A percentile compares a stretch with the other conserved stretches of the same genome.
These are phyloP conservation scores for Tenthredo amoena DNA, from an alignment of 2,888 invertebrate species.

Conservation along the genomic window DNA sequence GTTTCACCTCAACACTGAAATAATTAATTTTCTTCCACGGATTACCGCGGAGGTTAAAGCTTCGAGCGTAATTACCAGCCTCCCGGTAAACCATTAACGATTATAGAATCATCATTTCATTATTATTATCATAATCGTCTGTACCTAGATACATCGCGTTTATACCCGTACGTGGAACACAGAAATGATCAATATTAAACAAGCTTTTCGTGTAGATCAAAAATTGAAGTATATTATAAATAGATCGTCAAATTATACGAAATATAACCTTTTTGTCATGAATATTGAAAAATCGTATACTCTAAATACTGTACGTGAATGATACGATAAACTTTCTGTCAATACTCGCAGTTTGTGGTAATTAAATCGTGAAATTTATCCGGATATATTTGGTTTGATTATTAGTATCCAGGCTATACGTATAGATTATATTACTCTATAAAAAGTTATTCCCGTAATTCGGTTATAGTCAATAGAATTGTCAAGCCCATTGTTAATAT, in stretches of 20 bases:
- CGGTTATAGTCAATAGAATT: too few relatives aligned
- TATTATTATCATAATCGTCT: background rate
- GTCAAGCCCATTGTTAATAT: too few relatives aligned
- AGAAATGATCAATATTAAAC: background rate
- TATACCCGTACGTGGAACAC: background rate
- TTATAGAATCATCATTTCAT: constrained; percentile 1
- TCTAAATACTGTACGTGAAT: background rate
- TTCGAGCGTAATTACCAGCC: background rate
- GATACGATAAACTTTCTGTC: background rate
- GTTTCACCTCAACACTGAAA: constrained; percentile 21
- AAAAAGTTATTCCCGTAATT: too few relatives aligned
- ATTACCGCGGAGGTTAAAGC: background rate
- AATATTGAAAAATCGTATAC: background rate
- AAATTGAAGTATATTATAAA: too few relatives aligned
- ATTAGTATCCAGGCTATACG: background rate
- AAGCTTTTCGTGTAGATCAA: too few relatives aligned
- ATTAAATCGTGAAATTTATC: background rate
- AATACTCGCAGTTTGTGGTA: background rate
- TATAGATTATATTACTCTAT: too few relatives aligned
- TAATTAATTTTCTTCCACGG: constrained; percentile 24
- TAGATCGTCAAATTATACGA: too few relatives aligned
- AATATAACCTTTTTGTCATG: background rate
- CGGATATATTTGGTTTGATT: constrained; percentile 1
- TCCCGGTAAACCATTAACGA: constrained; percentile 3
- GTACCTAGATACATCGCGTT: background rate